phyloP scores from a whole-genome alignment of 2,797 vertebrate genomes.

The Threskiornis aethiopicus region DNA sequence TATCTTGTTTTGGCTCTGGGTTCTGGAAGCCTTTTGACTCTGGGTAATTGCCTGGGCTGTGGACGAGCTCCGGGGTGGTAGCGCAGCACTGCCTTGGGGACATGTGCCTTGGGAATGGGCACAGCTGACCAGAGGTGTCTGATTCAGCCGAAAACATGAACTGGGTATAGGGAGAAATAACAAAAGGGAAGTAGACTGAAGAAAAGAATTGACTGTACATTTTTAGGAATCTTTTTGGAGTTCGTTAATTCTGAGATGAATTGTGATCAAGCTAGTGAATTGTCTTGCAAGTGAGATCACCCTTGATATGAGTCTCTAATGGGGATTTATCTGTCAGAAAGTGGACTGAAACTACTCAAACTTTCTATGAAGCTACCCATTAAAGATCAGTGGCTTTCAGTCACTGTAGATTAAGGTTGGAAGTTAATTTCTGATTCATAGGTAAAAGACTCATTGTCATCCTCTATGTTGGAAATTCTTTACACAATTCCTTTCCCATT shows the following conservation, averaged over 20 bases:
- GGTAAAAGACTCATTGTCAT: neutral
- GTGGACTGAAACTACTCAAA: neutral
- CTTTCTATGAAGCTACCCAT: neutral
- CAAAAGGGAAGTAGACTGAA: constrained; percentile 1
- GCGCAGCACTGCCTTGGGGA: neutral
- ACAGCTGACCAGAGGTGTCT: neutral
- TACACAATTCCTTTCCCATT: neutral
- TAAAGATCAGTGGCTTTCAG: neutral
- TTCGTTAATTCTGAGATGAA: constrained; percentile 31
- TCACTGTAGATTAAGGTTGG: neutral
- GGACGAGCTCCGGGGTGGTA: neutral
- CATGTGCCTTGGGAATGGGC: neutral
- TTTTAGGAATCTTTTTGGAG: constrained; percentile 10
- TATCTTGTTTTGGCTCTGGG: neutral
- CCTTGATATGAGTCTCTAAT: neutral
- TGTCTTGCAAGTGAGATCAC: neutral
- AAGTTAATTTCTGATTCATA: constrained; percentile 20
- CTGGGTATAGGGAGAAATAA: neutral
- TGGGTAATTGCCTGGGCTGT: neutral
- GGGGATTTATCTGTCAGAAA: constrained; percentile 23
- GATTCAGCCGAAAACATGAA: constrained; percentile 31
- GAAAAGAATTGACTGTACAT: neutral
- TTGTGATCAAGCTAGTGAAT: neutral
- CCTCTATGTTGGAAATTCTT: neutral
- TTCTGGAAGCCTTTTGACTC: neutral